These are phyloP conservation scores for Tetramorium bicarinatum DNA, from an alignment of 2,888 invertebrate genomes.

Conservation along the genomic window DNA sequence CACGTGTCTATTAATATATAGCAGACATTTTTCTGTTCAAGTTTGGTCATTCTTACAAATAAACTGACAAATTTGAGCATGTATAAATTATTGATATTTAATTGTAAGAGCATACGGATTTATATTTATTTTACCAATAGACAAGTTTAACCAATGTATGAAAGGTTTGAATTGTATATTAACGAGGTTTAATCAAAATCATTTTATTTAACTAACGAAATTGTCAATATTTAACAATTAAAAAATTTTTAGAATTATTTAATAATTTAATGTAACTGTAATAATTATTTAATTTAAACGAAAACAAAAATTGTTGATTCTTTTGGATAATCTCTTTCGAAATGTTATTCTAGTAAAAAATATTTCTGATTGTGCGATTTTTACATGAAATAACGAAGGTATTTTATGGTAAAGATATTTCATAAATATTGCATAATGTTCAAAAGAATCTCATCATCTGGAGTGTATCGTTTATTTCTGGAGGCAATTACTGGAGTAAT, in stretches of 20 bases:
- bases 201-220: neutral
- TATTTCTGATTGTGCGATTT: neutral
- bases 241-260: neutral
- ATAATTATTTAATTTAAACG: neutral
- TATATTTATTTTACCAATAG: neutral
- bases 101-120: neutral
- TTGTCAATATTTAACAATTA: neutral
- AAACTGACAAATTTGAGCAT: neutral
- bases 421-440: neutral
- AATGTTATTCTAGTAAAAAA: neutral
- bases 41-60: neutral
- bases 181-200: neutral
- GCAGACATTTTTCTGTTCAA: slow-evolving; percentile 7
- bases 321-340: neutral
- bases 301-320: neutral
- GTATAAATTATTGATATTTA: neutral
- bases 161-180: neutral
- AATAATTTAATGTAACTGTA: neutral
- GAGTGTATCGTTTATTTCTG: neutral
- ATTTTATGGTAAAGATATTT: slow-evolving; percentile 3
- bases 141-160: neutral
- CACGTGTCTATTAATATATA: neutral
- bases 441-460: neutral
- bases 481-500: slow-evolving; percentile 29
- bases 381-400: neutral